Evolutionary conservation across 2,797 vertebrate species (phyloP).

Genomic region (Syndactyla subalaris): DNA sequence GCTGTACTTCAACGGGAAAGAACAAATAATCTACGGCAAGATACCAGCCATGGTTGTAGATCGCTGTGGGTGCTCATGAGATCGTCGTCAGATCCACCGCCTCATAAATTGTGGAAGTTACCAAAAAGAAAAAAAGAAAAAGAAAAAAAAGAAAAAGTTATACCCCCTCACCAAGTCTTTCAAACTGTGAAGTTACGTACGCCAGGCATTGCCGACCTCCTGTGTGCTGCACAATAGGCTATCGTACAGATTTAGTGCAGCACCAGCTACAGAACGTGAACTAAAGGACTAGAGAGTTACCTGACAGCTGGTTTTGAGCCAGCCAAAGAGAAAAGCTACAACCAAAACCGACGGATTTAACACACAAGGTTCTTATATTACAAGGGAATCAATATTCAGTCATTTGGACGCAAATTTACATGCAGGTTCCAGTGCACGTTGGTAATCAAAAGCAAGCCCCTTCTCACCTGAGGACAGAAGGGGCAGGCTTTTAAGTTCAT

Average conservation of each 20-base stretch:
- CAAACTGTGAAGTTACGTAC: conserved; percentile 85
- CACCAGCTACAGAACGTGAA: conserved; percentile 62
- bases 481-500: conserved; percentile 47
- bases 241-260: conserved; percentile 51
- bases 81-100: neutral
- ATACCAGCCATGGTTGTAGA: conserved; percentile 98
- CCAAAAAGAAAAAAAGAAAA: neutral
- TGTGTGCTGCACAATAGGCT: conserved; percentile 40
- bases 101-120: conserved; percentile 42
- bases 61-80: conserved; percentile 96
- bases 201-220: conserved; percentile 77
- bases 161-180: conserved; percentile 80
- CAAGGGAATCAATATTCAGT: conserved; percentile 69
- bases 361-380: conserved; percentile 38
- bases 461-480: conserved; percentile 55
- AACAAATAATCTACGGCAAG: conserved; percentile 97
- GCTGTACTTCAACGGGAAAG: conserved; percentile 95
- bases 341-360: conserved; percentile 55
- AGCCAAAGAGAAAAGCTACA: conserved; percentile 59
- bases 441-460: conserved; percentile 59
- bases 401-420: conserved; percentile 18
- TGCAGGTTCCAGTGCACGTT: conserved; percentile 17
- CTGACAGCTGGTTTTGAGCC: conserved; percentile 63
- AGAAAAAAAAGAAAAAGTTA: neutral
- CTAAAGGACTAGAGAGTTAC: conserved; percentile 56